Conservation (phyloP, 2,797 vertebrate species). For the Clarias fuscus region DNA sequence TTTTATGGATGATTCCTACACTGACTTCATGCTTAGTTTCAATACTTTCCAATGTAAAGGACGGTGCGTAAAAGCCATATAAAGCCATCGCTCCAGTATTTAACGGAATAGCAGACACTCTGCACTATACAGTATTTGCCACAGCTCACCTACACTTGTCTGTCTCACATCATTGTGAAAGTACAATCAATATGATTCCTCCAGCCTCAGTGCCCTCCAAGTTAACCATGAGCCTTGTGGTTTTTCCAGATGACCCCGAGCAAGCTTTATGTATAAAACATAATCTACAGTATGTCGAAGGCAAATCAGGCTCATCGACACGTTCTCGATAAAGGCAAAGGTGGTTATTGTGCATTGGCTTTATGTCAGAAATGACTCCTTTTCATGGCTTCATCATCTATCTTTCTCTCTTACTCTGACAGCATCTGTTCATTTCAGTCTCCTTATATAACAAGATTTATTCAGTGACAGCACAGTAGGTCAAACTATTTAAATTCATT, state of each 20-base stretch:
- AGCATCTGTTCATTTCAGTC: conserved; percentile 19
- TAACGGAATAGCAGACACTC: background rate
- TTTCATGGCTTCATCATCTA: background rate
- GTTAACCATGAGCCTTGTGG: background rate
- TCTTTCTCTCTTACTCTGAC: background rate
- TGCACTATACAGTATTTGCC: background rate
- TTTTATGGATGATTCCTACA: background rate
- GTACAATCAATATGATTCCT: background rate
- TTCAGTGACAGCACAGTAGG: conserved; percentile 7
- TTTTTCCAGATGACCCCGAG: background rate
- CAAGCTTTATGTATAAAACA: background rate
- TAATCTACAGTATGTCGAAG: background rate
- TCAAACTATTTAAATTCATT: conserved; percentile 43
- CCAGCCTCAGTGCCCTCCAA: background rate
- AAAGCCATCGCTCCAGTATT: background rate
- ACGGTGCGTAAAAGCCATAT: conserved; percentile 20
- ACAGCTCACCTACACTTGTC: background rate
- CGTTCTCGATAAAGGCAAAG: background rate
- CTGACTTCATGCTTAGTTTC: background rate
- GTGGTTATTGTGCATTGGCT: too few species aligned
- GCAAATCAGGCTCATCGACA: background rate
- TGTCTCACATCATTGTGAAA: background rate
- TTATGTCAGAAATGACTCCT: background rate
- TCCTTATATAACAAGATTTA: background rate
- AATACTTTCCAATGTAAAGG: background rate